Evolutionary conservation across 2,888 invertebrate species (phyloP).

Genomic region (Drosophila leonis): DNA sequence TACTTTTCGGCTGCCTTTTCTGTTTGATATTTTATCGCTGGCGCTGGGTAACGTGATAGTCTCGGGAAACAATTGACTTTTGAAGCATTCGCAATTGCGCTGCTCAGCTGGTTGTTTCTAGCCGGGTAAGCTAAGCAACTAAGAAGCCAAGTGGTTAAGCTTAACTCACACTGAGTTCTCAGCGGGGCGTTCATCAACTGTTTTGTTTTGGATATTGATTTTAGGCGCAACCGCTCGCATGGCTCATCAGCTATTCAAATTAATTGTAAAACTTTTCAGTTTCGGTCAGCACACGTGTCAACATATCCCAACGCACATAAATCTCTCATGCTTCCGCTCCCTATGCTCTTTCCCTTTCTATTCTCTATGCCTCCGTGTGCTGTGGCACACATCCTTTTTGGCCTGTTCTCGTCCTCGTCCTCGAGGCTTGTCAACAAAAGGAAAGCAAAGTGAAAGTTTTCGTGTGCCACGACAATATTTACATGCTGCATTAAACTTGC

Average conservation of each 20-base stretch:
- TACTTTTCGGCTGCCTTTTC: conserved; percentile 3
- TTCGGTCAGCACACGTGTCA: conserved; percentile 60
- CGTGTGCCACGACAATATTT: conserved; percentile 77
- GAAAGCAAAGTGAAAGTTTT: conserved; percentile 71
- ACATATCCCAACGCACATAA: conserved; percentile 45
- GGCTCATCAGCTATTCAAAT: conserved; percentile 67
- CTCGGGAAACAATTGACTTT: conserved; percentile 51
- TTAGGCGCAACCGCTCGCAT: conserved; percentile 1
- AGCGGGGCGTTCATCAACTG: not conserved
- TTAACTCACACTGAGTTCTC: not conserved
- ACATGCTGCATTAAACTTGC: conserved; percentile 81
- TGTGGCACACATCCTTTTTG: conserved; percentile 30
- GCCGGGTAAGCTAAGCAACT: conserved; percentile 15
- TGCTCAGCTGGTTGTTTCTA: conserved; percentile 25
- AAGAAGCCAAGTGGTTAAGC: conserved; percentile 20
- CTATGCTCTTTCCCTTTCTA: not conserved
- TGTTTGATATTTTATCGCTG: conserved; percentile 9
- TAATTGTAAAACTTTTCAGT: conserved; percentile 71
- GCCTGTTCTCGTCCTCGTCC: conserved; percentile 22
- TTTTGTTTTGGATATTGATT: conserved; percentile 26
- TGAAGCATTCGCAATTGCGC: conserved; percentile 47
- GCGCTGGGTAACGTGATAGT: conserved; percentile 52
- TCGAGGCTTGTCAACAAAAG: conserved; percentile 67
- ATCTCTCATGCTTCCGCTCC: conserved; percentile 41
- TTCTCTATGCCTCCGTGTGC: not conserved